Evolutionary conservation across 2,797 vertebrate genomes (phyloP).

Genomic region (Intellagama lesueurii): DNA sequence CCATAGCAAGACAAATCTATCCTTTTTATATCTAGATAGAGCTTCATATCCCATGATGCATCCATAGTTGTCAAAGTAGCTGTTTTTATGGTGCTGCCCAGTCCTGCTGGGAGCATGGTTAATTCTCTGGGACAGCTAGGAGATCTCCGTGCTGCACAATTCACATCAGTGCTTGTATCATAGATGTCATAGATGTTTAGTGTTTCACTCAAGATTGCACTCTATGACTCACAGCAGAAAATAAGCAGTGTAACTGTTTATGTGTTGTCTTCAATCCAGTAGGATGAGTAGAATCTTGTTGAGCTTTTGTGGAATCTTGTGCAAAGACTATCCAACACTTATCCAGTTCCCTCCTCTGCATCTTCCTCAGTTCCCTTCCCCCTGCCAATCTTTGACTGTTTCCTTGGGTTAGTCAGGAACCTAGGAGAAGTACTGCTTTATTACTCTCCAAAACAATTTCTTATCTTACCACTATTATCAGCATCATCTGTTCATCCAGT

Average conservation of each 20-base stretch:
- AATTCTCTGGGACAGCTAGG: not conserved
- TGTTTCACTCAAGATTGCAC: too few relatives aligned
- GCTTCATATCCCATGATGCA: not conserved
- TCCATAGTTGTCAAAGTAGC: not conserved
- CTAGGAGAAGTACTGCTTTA: not conserved
- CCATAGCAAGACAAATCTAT: not conserved
- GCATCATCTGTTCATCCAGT: too few relatives aligned
- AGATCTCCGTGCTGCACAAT: not conserved
- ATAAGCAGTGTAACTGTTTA: not conserved
- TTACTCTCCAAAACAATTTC: not conserved
- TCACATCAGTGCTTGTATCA: not conserved
- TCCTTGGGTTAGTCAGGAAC: not conserved
- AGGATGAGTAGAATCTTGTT: not conserved
- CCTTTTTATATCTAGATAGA: not conserved
- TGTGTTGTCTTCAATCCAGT: not conserved
- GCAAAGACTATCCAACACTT: not conserved
- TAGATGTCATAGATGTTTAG: not conserved
- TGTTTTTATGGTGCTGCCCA: not conserved
- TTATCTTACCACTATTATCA: not conserved
- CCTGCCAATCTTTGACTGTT: not conserved
- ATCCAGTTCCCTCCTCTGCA: not conserved
- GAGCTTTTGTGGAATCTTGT: not conserved
- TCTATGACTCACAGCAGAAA: not conserved
- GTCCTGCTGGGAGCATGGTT: too few relatives aligned
- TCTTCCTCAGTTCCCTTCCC: not conserved